phyloP scores from a whole-genome alignment of 1,140 invertebrate genomes.

The Bombus breviceps region DNA sequence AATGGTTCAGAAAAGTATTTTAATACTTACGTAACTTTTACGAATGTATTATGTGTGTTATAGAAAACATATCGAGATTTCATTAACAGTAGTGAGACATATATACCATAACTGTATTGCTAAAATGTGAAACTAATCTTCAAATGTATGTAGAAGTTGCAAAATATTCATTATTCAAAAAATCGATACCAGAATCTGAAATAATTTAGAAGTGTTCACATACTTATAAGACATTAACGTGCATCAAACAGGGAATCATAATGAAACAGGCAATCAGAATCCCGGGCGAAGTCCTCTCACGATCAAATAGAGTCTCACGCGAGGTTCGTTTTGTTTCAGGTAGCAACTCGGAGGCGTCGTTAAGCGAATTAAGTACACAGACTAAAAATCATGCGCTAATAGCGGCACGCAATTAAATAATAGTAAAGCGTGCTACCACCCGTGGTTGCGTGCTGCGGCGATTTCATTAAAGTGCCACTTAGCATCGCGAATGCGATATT shows the following conservation, averaged over 20 bases:
- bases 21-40: too few species aligned
- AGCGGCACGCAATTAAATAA: constrained; percentile 59
- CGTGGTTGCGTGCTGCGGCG: constrained; percentile 17
- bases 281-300: background rate
- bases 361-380: constrained; percentile 14
- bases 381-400: constrained; percentile 41
- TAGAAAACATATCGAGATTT: too few species aligned
- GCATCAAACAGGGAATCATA: background rate
- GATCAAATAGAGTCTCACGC: background rate
- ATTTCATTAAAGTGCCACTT: constrained; percentile 64
- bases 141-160: too few species aligned
- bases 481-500: constrained; percentile 44
- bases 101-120: too few species aligned
- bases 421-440: constrained; percentile 36
- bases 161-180: too few species aligned
- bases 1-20: too few species aligned
- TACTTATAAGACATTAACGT: background rate
- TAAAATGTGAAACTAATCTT: too few species aligned
- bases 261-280: background rate
- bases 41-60: too few species aligned
- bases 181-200: too few species aligned
- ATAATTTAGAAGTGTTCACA: background rate
- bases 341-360: constrained; percentile 20
- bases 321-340: background rate
- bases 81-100: too few species aligned